Conservation (phyloP, 2,797 vertebrate genomes). For the Enteromius viviparus region DNA sequence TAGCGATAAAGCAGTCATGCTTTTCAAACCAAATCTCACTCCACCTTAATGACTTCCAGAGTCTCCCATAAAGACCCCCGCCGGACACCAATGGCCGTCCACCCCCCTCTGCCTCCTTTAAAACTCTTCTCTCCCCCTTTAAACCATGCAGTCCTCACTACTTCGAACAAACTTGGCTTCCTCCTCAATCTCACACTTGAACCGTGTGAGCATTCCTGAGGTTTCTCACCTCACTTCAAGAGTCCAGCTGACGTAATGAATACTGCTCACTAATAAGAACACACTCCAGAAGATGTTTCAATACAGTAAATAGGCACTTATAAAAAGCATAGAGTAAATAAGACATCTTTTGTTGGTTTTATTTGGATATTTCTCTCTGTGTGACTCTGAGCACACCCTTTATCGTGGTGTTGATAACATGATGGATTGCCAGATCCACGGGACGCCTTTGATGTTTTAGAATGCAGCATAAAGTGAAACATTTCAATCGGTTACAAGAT, state of each 20-base stretch:
- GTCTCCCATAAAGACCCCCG: conserved; percentile 30
- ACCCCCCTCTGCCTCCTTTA: not conserved
- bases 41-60: conserved; percentile 59
- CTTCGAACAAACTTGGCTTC: not conserved
- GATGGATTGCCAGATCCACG: conserved; percentile 16
- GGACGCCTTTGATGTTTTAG: not conserved
- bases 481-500: conserved; percentile 2
- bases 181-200: conserved; percentile 30
- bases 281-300: not conserved
- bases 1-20: conserved; percentile 55
- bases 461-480: not conserved
- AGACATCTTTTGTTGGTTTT: not conserved
- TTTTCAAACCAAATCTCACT: conserved; percentile 55
- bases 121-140: not conserved
- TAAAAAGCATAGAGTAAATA: not conserved
- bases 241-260: conserved; percentile 46
- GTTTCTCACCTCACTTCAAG: conserved; percentile 69
- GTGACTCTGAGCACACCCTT: conserved; percentile 1
- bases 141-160: not conserved
- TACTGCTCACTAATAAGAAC: not conserved
- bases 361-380: not conserved
- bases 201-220: conserved; percentile 70
- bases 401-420: conserved; percentile 22
- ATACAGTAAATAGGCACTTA: not conserved
- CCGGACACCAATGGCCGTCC: not conserved